Base-by-base conservation (phyloP, 2,888 invertebrate genomes). In the Archips crataeganus region DNA sequence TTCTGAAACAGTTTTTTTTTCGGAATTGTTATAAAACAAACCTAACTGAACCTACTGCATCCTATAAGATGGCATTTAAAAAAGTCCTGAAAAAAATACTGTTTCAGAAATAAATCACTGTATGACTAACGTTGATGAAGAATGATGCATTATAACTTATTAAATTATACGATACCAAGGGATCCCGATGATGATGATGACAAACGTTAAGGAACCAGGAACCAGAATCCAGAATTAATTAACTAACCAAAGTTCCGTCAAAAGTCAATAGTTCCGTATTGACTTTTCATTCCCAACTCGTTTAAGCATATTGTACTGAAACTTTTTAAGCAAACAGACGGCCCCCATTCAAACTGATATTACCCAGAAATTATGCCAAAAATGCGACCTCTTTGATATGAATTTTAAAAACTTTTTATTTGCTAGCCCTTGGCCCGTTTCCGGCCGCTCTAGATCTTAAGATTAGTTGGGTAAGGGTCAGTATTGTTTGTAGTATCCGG, bases 401-500 rank as follows among this genome's bases (percentile, higher is more conserved):
- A 74, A 70, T 74, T 74, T 61, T 45, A 65, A 39, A 69, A 65
- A 70, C 54, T 61, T 69, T 72, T 59, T 65, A 63, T 68, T 72
- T 68, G 45, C 32, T n/a, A 32, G 49, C 54, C 34, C 10, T 15
- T 39, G 15, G 51, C 23, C 61, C 32, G 63, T 69, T 59, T 39
- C 15, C 61, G 11, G 49, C n/a, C 54, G 78, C 71, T 71, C 68
- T 70, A 60, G 60, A 54, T 68, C 75, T 74, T 77, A 80, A 70
- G 15, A 11, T 54, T 39, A 57, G 71, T 66, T 10, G 0, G 4
- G 34, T 76, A 79, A 74, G 67, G 63, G 59, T 61, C 39, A 67
- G 69, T 79, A 76, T 79, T 63, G 75, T 75, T 69, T 75, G 77
- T 42, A 49, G 39, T 39, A 73, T 71, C 67, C 60, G 45, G 68